Base-by-base conservation (phyloP, 2,113 vertebrate genomes). In the Mustela lutreola region DNA sequence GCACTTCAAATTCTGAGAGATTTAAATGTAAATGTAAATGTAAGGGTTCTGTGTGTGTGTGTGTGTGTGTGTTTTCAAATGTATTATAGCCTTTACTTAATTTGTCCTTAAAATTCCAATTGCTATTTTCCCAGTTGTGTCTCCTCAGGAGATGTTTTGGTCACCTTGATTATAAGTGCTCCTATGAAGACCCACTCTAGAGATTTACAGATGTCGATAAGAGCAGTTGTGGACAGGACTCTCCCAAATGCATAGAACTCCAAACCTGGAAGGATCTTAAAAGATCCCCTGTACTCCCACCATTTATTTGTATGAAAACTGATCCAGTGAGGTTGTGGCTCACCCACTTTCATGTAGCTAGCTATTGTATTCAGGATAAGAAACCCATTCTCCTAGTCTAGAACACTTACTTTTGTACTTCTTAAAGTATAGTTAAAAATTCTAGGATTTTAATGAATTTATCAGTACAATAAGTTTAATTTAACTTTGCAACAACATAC, bases 361-460 rank as follows among this genome's bases (percentile, higher is more conserved):
- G 19, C 26, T 53, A 2, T 87, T 12, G 4, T 71, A 39, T 89
- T 82, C 33, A 65, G 42, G 33, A 36, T 85, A 42, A 86, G 70
- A 91, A 96, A 95, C 36, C 56, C 53, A 50, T 91, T 95, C 53
- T 85, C 58, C 39, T 89, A 85, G 16, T 76, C 33, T 73, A 70
- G 19, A 76, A 33, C 58, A 8, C 89, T 95, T 71, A 26, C 39
- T 92, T 0, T 39, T 90, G 16, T n/a, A 18, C 45, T 31, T 89
- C 65, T 92, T 48, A 87, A 26, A 79, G 15, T 58, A 31, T 21
- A 70, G 22, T 71, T 45, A 86, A 81, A 31, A 58, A 81, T 96
- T 94, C 62, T 96, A 56, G 89, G 92, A 95, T 73, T 91, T 96
- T 82, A 85, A 60, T 94, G 36, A 75, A 76, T 56, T 81, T 93